Evolutionary conservation across 2,797 vertebrate genomes (phyloP).

Genomic region (Picus viridis): DNA sequence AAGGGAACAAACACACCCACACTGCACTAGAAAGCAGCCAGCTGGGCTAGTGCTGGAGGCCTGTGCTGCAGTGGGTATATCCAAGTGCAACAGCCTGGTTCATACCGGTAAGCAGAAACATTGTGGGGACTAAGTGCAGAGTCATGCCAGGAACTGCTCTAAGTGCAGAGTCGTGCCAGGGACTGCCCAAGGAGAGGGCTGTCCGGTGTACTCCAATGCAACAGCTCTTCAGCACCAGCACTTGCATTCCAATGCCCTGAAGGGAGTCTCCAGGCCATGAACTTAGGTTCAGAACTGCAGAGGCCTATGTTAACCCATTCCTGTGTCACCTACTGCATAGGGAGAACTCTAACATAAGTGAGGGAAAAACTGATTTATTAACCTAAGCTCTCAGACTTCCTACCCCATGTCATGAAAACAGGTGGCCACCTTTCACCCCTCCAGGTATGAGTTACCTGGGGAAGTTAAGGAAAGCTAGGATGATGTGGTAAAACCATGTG

Average conservation of each 20-base stretch:
- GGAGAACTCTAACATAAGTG: neutral
- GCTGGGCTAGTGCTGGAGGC: neutral
- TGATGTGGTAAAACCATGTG: rapidly evolving
- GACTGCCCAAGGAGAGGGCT: neutral
- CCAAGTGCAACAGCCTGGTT: neutral
- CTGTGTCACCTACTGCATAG: rapidly evolving
- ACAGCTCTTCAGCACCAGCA: neutral
- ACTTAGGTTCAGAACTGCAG: neutral
- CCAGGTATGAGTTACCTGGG: neutral
- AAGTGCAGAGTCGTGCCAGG: no score
- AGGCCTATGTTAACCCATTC: neutral
- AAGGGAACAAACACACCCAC: rapidly evolving
- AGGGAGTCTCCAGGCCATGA: neutral
- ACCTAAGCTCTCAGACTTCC: neutral
- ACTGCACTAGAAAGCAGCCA: rapidly evolving
- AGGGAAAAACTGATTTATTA: neutral
- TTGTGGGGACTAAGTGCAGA: no score
- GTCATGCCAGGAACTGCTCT: neutral
- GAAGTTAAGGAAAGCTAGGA: neutral
- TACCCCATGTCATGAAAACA: neutral
- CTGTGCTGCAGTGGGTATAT: rapidly evolving
- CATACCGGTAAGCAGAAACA: neutral
- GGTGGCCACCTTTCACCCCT: rapidly evolving
- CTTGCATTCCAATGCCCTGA: neutral
- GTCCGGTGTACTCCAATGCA: neutral